Percentiles rank a stretch among this genome's conserved stretches.
These are phyloP conservation scores for Acanthisitta chloris DNA, from an alignment of 2,113 vertebrate genomes.

Conservation along the genomic window DNA sequence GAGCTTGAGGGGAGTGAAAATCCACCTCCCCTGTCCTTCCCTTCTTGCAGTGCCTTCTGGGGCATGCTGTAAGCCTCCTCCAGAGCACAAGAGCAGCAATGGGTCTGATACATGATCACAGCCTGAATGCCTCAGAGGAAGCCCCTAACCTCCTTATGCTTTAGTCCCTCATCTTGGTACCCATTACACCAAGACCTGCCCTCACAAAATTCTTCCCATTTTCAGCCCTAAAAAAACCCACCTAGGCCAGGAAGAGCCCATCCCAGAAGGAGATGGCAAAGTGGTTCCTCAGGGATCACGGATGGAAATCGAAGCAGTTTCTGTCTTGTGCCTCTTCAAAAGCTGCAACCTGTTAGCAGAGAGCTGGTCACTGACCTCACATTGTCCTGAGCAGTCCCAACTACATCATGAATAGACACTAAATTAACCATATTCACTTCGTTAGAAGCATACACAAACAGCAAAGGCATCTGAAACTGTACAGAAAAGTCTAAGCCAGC, in stretches of 20 bases:
- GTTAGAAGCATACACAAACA: neutral
- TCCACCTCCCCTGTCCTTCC: neutral
- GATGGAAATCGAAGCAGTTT: accelerated
- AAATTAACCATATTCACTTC: neutral
- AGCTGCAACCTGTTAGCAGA: neutral
- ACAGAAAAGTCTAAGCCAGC: accelerated
- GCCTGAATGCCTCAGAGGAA: neutral
- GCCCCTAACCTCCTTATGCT: accelerated
- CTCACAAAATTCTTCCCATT: neutral
- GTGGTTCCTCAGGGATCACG: accelerated
- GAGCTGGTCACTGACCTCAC: accelerated
- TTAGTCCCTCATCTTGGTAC: neutral
- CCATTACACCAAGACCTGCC: neutral
- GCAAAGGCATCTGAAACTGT: neutral
- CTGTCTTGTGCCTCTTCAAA: neutral
- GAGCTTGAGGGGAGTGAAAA: neutral
- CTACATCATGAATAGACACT: neutral
- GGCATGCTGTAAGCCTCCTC: no score
- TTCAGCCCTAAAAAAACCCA: neutral
- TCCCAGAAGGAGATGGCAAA: neutral
- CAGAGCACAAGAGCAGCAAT: accelerated
- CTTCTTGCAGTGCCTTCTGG: neutral
- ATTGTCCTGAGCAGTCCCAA: neutral
- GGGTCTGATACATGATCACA: accelerated
- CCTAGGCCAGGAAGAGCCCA: neutral